Percentiles rank a stretch among this genome's conserved stretches.
phyloP scores from a whole-genome alignment of 2,797 vertebrate genomes.

The Ctenopoma multispine region DNA sequence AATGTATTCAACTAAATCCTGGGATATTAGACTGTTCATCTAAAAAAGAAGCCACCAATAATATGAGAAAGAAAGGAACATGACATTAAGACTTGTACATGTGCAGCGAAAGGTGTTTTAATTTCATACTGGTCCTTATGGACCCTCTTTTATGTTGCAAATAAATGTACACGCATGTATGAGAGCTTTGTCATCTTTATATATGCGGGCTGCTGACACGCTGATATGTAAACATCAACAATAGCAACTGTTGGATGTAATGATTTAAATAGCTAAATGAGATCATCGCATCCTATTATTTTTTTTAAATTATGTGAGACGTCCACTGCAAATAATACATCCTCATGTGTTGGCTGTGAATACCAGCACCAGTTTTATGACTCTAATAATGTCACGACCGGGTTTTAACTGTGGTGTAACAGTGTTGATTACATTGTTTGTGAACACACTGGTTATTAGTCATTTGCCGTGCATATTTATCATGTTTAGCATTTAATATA shows the following conservation, averaged over 20 bases:
- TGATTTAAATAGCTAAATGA: not conserved
- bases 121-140: conserved; percentile 6
- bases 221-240: conserved; percentile 27
- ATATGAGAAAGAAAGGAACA: not conserved
- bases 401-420: not conserved
- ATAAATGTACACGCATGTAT: conserved; percentile 1
- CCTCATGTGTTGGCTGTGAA: conserved; percentile 15
- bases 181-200: conserved; percentile 7
- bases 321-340: conserved; percentile 7
- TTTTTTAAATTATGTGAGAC: conserved; percentile 15
- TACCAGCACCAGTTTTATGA: conserved; percentile 12
- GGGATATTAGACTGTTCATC: not conserved
- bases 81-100: conserved; percentile 1
- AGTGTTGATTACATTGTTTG: conserved; percentile 14
- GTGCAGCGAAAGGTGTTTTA: not conserved
- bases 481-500: conserved; percentile 1
- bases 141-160: conserved; percentile 4
- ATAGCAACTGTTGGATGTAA: conserved; percentile 6
- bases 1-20: conserved; percentile 16
- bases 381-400: conserved; percentile 6
- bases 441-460: not conserved
- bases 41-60: not conserved
- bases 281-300: conserved; percentile 19
- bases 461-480: not conserved
- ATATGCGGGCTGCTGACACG: not conserved